Evolutionary conservation across 2,888 invertebrate genomes (phyloP).

Genomic region (Carcina quercana): DNA sequence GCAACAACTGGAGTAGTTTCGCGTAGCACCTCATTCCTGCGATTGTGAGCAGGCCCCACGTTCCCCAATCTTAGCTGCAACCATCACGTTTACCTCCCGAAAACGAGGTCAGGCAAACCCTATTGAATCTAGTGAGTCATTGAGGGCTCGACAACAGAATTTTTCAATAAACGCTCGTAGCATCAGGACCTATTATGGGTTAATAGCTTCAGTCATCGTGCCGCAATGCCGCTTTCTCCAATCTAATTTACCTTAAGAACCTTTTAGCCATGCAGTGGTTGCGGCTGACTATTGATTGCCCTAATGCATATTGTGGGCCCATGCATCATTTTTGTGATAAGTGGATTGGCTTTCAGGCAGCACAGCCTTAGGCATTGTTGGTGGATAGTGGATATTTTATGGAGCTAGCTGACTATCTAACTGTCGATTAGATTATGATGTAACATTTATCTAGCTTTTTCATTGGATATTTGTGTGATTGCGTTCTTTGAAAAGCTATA

Average conservation of each 20-base stretch:
- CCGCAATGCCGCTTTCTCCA: constrained; percentile 52
- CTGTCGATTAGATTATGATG: no score
- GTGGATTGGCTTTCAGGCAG: not conserved
- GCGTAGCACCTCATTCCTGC: no score
- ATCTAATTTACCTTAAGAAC: constrained; percentile 24
- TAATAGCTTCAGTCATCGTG: constrained; percentile 44
- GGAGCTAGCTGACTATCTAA: no score
- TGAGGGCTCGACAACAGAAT: constrained; percentile 10
- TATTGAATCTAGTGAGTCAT: constrained; percentile 8
- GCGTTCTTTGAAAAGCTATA: no score
- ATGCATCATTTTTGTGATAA: constrained; percentile 4
- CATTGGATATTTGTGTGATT: no score
- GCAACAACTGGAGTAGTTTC: no score
- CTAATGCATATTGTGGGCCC: constrained; percentile 2
- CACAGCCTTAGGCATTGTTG: no score
- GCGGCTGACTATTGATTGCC: constrained; percentile 10
- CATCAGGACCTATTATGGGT: constrained; percentile 18
- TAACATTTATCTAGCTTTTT: no score
- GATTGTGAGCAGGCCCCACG: no score
- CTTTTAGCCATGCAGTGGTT: constrained; percentile 8
- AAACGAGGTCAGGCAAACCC: constrained; percentile 4
- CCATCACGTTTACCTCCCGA: not conserved
- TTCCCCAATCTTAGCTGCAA: no score
- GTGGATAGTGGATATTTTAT: no score
- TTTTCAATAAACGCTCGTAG: constrained; percentile 15